These are phyloP conservation scores for Phymorhynchus buccinoides DNA, from an alignment of 1,140 invertebrate species.

Conservation along the genomic window DNA sequence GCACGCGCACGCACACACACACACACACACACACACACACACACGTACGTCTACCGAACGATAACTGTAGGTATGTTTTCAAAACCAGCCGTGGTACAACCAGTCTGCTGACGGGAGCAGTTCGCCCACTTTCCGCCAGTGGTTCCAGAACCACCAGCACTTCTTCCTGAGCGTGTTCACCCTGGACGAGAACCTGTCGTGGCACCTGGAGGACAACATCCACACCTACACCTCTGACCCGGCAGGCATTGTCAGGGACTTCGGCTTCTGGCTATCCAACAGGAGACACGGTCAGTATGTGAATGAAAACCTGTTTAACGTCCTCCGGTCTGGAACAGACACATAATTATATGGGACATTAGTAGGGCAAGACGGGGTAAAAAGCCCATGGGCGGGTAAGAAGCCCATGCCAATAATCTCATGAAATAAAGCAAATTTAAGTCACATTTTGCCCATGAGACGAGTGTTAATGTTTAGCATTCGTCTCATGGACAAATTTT, in stretches of 20 bases:
- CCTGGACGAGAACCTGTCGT: conserved; percentile 59
- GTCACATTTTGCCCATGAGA: too few relatives aligned
- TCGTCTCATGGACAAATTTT: too few relatives aligned
- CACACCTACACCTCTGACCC: conserved; percentile 48
- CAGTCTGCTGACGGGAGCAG: too few relatives aligned
- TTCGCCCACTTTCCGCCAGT: background rate
- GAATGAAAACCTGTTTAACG: too few relatives aligned
- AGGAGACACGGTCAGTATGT: conserved; percentile 52
- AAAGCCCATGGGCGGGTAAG: too few relatives aligned
- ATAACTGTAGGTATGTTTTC: background rate
- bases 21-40: conserved; percentile 1
- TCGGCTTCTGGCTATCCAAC: conserved; percentile 58
- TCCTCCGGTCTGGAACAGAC: too few relatives aligned
- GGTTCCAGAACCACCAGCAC: conserved; percentile 32
- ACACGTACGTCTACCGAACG: background rate
- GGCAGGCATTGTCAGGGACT: conserved; percentile 53
- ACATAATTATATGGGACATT: too few relatives aligned
- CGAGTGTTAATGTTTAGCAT: too few relatives aligned
- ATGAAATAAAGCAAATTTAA: too few relatives aligned
- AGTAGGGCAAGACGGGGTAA: too few relatives aligned
- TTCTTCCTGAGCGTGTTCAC: conserved; percentile 42
- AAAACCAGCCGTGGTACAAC: background rate
- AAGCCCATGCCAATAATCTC: too few relatives aligned
- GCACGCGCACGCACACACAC: background rate
- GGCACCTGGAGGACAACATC: conserved; percentile 61